A percentile compares a stretch with the other conserved stretches of the same genome.
Conservation (phyloP, 2,888 invertebrate genomes). For the Drosophila yooni region DNA sequence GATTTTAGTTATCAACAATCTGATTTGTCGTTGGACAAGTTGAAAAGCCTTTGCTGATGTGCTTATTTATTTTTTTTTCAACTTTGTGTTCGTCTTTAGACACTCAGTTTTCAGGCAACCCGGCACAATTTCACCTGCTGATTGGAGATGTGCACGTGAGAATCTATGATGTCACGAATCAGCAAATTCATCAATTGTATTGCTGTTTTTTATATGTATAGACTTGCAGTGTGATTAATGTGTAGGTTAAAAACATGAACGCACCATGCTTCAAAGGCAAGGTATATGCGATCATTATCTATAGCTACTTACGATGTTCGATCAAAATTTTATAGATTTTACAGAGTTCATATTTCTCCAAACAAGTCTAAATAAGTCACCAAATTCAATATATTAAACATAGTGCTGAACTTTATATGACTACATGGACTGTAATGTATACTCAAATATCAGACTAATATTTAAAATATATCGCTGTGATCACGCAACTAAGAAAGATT, state of each 20-base stretch:
- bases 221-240: background rate
- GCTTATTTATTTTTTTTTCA: slow-evolving; percentile 9
- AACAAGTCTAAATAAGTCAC: background rate
- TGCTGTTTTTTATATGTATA: background rate
- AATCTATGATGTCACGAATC: background rate
- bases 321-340: background rate
- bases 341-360: background rate
- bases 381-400: background rate
- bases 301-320: background rate
- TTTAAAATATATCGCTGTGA: background rate
- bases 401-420: background rate
- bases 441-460: background rate
- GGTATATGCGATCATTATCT: too few species aligned
- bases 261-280: background rate
- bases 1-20: slow-evolving; percentile 29
- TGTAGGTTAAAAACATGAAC: background rate
- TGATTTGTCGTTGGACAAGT: slow-evolving; percentile 15
- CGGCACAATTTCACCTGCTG: slow-evolving; percentile 59
- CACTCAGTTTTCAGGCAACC: slow-evolving; percentile 45
- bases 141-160: slow-evolving; percentile 47
- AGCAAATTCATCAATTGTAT: background rate
- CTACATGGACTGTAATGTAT: too few species aligned
- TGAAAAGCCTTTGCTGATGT: slow-evolving; percentile 19
- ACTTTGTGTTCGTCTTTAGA: slow-evolving; percentile 28
- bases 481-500: background rate